These are phyloP conservation scores for Ypsolopha scabrella DNA, from an alignment of 2,888 invertebrate species.

Conservation along the genomic window DNA sequence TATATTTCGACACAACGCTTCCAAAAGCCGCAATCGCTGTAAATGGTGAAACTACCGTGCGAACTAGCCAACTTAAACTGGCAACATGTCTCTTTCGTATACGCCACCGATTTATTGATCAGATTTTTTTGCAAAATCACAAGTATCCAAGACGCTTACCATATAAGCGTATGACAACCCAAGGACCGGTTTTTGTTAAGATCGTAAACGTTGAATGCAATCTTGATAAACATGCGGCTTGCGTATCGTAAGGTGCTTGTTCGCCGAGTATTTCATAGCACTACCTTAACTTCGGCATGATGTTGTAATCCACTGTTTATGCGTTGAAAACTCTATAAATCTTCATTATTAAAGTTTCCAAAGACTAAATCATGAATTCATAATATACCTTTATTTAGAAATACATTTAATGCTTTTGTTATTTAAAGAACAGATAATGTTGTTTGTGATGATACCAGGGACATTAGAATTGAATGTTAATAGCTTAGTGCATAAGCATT, in stretches of 20 bases:
- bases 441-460: not conserved
- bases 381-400: no score
- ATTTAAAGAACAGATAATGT: no score
- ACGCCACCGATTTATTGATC: conserved; percentile 32
- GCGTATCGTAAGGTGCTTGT: conserved; percentile 29
- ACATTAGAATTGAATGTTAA: not conserved
- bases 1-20: not conserved
- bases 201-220: conserved; percentile 45
- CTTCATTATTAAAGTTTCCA: not conserved
- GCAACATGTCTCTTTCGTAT: conserved; percentile 44
- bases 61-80: conserved; percentile 41
- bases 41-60: conserved; percentile 23
- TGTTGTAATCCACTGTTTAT: conserved; percentile 5
- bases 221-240: conserved; percentile 45
- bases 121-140: conserved; percentile 50
- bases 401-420: no score
- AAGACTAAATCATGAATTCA: no score
- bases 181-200: conserved; percentile 46
- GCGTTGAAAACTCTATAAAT: conserved; percentile 4
- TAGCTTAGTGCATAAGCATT: conserved; percentile 1
- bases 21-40: not conserved
- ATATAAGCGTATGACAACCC: conserved; percentile 33
- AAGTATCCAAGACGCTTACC: conserved; percentile 48
- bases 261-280: not conserved
- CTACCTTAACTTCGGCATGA: conserved; percentile 1